Conservation (phyloP, 1,140 invertebrate genomes). For the Zaprionus ornatus region DNA sequence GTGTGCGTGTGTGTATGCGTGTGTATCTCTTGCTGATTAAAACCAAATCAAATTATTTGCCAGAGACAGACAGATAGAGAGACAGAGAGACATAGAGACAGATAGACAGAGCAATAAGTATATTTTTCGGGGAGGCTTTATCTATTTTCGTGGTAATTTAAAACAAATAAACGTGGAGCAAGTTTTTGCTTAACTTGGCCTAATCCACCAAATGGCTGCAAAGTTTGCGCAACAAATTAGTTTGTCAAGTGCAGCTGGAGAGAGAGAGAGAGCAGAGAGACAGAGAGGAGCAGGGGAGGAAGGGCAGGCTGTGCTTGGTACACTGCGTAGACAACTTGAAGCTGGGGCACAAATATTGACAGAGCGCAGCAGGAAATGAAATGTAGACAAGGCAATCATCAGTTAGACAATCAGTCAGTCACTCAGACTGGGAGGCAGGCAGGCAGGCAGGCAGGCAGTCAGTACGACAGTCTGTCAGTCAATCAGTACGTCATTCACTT, state of each 20-base stretch:
- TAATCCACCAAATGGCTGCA: constrained; percentile 44
- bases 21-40: constrained; percentile 67
- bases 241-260: constrained; percentile 70
- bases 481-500: constrained; percentile 13
- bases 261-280: neutral
- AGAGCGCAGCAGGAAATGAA: constrained; percentile 68
- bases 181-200: constrained; percentile 44
- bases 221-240: constrained; percentile 77
- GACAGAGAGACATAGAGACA: no score
- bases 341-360: constrained; percentile 46
- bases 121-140: constrained; percentile 48
- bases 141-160: constrained; percentile 83
- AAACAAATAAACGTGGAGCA: constrained; percentile 69
- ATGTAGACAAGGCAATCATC: constrained; percentile 48
- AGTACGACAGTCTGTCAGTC: constrained; percentile 8
- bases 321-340: constrained; percentile 33
- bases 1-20: constrained; percentile 21
- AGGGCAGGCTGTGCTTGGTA: constrained; percentile 7
- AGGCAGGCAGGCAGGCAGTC: constrained; percentile 15
- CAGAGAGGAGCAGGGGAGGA: constrained; percentile 22
- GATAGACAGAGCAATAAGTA: neutral
- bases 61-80: constrained; percentile 14
- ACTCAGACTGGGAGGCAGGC: constrained; percentile 3
- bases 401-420: constrained; percentile 8
- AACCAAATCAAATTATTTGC: constrained; percentile 83